phyloP scores from a whole-genome alignment of 2,113 vertebrate species.

The Cacatua alba region DNA sequence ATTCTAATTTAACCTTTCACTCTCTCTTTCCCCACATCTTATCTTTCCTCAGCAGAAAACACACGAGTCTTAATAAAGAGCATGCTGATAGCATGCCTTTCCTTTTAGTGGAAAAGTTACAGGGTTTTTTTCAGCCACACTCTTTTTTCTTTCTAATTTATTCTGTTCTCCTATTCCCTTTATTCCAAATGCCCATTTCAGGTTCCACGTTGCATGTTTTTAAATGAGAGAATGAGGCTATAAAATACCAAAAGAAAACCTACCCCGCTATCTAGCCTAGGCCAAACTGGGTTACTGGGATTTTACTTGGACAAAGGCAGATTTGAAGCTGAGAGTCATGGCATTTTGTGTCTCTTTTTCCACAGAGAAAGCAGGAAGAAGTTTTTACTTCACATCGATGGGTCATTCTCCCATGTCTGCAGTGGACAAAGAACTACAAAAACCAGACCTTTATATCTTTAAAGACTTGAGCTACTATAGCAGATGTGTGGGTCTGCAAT shows the following conservation, averaged over 20 bases:
- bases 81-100: not conserved
- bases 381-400: not conserved
- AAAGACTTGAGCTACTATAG: not conserved
- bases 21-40: not conserved
- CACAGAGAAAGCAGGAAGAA: not conserved
- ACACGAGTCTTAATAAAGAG: not conserved
- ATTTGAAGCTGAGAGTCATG: not conserved
- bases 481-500: not conserved
- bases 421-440: not conserved
- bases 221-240: not conserved
- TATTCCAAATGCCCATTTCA: not conserved
- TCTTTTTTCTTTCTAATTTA: not conserved
- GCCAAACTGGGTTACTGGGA: not conserved
- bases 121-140: not conserved
- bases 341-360: not conserved
- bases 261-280: not conserved
- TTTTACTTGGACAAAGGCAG: not conserved
- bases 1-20: constrained; percentile 44
- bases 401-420: not conserved
- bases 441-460: not conserved
- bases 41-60: constrained; percentile 38
- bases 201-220: not conserved
- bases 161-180: not conserved
- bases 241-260: not conserved
- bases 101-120: not conserved